phyloP scores from a whole-genome alignment of 2,113 vertebrate species.

The Ranitomeya variabilis region DNA sequence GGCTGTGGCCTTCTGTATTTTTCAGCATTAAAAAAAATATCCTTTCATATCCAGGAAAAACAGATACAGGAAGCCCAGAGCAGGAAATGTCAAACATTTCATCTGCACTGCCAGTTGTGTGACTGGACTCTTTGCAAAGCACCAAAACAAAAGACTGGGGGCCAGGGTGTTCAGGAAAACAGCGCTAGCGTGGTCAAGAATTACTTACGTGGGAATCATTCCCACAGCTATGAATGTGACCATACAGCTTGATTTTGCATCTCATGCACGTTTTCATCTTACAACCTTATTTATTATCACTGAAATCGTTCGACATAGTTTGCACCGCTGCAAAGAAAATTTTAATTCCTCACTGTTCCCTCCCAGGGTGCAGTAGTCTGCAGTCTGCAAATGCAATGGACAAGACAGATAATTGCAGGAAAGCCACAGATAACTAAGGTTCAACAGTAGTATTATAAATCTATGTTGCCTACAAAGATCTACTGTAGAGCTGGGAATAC shows the following conservation, averaged over 20 bases:
- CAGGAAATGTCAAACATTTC: slow-evolving; percentile 54
- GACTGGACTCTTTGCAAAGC: slow-evolving; percentile 16
- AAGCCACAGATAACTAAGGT: not conserved
- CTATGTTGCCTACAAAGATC: too few species aligned
- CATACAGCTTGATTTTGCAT: not conserved
- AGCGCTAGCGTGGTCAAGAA: not conserved
- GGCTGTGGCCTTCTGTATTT: slow-evolving; percentile 49
- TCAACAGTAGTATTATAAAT: too few species aligned
- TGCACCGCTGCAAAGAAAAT: not conserved
- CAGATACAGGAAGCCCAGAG: slow-evolving; percentile 51
- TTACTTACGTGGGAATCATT: not conserved
- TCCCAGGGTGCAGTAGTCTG: not conserved
- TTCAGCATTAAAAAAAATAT: slow-evolving; percentile 49
- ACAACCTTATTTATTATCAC: not conserved
- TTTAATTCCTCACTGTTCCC: not conserved
- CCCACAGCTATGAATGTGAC: not conserved
- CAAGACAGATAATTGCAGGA: not conserved
- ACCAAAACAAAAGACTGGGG: slow-evolving; percentile 5
- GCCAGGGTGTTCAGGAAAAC: not conserved
- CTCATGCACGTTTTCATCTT: not conserved
- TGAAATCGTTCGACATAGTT: not conserved
- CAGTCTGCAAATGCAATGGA: not conserved
- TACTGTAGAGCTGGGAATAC: too few species aligned
- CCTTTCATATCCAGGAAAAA: slow-evolving; percentile 53
- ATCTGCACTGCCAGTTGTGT: slow-evolving; percentile 32